Percentiles rank a stretch among this genome's conserved stretches.
Evolutionary conservation across 2,797 vertebrate genomes (phyloP).

Genomic region (Euphonia xanthogaster): DNA sequence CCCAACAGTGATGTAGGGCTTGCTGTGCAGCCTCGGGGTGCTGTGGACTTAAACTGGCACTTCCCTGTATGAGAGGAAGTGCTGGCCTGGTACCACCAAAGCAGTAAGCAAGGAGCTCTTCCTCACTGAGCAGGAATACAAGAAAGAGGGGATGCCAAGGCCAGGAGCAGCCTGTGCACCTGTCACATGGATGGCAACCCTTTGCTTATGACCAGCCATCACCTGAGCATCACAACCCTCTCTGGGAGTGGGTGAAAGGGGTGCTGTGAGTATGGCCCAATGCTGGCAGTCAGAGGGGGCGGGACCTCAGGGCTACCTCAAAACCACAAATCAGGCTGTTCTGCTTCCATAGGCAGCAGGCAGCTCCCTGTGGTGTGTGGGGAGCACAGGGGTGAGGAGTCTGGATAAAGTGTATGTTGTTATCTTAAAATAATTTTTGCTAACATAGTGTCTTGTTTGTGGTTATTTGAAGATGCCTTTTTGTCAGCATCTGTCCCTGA

Average conservation of each 20-base stretch:
- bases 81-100: background rate
- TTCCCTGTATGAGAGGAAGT: fast-evolving
- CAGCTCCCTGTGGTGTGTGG: background rate
- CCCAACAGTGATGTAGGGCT: background rate
- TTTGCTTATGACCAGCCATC: background rate
- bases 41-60: background rate
- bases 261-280: background rate
- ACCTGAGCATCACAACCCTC: background rate
- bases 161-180: background rate
- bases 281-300: background rate
- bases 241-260: background rate
- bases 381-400: background rate
- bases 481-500: background rate
- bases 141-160: background rate
- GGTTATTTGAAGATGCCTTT: background rate
- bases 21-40: background rate
- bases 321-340: background rate
- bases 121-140: background rate
- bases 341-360: background rate
- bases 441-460: background rate
- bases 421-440: background rate
- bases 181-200: fast-evolving
- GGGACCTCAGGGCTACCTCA: background rate
- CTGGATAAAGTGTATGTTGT: background rate
- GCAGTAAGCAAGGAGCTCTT: background rate